A percentile compares a stretch with the other conserved stretches of the same genome.
phyloP scores from a whole-genome alignment of 2,113 vertebrate species.

The Thomomys bottae region DNA sequence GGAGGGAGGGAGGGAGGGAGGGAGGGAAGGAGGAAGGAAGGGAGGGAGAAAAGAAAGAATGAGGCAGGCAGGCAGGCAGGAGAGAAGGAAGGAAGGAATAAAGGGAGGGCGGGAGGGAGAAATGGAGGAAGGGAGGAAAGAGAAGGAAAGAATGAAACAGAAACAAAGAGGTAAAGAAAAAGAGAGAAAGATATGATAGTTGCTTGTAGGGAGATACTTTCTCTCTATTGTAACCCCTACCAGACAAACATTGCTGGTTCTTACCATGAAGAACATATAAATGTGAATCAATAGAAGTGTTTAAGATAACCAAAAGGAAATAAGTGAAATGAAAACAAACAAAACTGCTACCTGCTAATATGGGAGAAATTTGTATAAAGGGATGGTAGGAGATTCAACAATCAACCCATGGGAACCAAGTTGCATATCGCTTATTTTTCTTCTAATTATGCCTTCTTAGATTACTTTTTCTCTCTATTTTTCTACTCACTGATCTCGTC shows the following conservation, averaged over 20 bases:
- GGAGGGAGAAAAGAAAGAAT: no score
- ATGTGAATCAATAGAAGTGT: background rate
- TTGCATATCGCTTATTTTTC: background rate
- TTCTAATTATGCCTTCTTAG: background rate
- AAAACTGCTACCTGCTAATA: background rate
- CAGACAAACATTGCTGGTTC: no score
- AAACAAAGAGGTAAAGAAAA: no score
- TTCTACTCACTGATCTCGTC: rapidly evolving
- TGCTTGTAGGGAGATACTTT: background rate
- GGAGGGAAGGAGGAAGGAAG: no score
- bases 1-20: no score
- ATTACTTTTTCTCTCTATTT: background rate
- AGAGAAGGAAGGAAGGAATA: no score
- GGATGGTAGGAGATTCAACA: background rate
- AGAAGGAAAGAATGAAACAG: no score
- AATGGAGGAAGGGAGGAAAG: no score
- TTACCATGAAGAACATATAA: background rate
- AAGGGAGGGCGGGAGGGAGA: no score
- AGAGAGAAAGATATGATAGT: no score
- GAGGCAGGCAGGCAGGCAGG: no score
- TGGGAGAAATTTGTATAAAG: background rate
- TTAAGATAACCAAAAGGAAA: background rate
- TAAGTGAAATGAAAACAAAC: no score
- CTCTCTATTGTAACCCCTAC: background rate
- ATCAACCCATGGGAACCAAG: background rate